phyloP scores from a whole-genome alignment of 1,140 invertebrate species.

The Tetramorium alpestre region DNA sequence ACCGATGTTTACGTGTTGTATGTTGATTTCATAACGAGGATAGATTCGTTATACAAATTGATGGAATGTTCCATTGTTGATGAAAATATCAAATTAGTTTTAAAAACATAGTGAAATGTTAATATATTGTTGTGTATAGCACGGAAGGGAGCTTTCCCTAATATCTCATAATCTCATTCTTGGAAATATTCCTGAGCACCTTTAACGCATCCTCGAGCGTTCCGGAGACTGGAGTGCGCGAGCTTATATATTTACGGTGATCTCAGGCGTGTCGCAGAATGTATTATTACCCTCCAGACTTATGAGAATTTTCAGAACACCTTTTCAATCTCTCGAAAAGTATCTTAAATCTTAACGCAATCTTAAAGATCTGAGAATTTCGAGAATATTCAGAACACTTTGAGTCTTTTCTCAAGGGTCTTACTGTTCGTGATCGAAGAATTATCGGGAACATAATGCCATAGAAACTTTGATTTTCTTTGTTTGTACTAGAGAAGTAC shows the following conservation, averaged over 20 bases:
- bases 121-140: background rate
- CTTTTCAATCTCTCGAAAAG: constrained; percentile 15
- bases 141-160: background rate
- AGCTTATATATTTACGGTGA: background rate
- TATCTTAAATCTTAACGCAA: background rate
- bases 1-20: constrained; percentile 5
- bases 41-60: constrained; percentile 18
- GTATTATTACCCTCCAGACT: background rate
- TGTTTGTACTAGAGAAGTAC: background rate
- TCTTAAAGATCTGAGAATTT: constrained; percentile 10
- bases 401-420: background rate
- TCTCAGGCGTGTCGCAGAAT: background rate
- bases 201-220: background rate
- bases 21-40: constrained; percentile 22
- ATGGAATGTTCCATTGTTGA: background rate
- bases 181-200: background rate
- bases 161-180: background rate
- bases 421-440: background rate
- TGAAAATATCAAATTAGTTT: background rate
- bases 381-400: constrained; percentile 38
- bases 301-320: constrained; percentile 17
- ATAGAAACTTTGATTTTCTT: background rate
- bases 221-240: background rate
- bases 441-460: background rate
- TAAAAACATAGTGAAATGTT: background rate